phyloP scores from a whole-genome alignment of 1,140 invertebrate genomes.

The Aporrectodea caliginosa region DNA sequence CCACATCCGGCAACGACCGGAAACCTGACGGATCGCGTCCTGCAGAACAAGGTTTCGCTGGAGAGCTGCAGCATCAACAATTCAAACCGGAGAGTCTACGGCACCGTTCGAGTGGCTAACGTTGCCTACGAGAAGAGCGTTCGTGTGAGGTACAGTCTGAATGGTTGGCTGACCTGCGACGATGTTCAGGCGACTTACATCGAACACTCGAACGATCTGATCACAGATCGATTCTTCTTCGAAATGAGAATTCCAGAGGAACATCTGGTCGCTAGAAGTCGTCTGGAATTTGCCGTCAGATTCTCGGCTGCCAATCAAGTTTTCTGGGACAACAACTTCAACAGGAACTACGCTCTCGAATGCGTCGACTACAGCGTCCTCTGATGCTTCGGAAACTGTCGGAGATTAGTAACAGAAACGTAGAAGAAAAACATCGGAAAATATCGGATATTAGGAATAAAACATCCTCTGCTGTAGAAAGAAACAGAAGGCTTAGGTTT shows the following conservation, averaged over 20 bases:
- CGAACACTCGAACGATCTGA: constrained; percentile 82
- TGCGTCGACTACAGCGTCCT: not conserved
- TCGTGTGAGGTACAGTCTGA: constrained; percentile 76
- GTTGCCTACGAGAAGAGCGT: constrained; percentile 87
- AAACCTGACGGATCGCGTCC: constrained; percentile 73
- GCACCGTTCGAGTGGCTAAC: constrained; percentile 81
- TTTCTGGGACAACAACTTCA: not conserved
- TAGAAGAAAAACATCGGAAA: not conserved
- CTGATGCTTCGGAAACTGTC: not conserved
- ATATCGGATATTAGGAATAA: too few relatives aligned
- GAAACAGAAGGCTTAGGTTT: too few relatives aligned
- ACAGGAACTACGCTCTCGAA: not conserved
- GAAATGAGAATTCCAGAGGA: not conserved
- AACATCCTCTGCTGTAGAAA: too few relatives aligned
- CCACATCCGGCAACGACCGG: constrained; percentile 71
- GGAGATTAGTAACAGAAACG: not conserved
- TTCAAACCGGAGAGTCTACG: constrained; percentile 60
- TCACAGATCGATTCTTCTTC: constrained; percentile 69
- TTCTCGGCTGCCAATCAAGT: not conserved
- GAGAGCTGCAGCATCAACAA: constrained; percentile 70
- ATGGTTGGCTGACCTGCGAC: constrained; percentile 76
- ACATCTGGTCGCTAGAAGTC: not conserved
- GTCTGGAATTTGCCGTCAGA: not conserved
- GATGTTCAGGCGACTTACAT: constrained; percentile 77
- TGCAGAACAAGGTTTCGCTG: constrained; percentile 70